Evolutionary conservation across 2,797 vertebrate species (phyloP).

Genomic region (Rhincodon typus): DNA sequence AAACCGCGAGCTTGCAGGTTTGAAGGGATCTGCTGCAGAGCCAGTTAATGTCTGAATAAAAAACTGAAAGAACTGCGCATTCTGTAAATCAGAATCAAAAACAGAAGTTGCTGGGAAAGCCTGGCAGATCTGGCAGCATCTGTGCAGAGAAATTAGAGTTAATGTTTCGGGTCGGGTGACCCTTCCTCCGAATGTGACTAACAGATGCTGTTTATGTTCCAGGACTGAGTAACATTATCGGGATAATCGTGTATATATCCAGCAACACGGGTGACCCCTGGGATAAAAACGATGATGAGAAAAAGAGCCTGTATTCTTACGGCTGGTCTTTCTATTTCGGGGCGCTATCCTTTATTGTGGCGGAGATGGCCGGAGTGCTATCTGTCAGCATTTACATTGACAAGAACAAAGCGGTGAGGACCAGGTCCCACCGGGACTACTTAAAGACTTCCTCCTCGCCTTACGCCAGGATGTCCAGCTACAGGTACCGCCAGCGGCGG

Average conservation of each 20-base stretch:
- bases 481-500: conserved; percentile 71
- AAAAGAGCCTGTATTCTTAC: conserved; percentile 88
- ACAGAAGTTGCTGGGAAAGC: too few species aligned
- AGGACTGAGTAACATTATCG: conserved; percentile 97
- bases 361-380: conserved; percentile 85
- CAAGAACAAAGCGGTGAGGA: conserved; percentile 84
- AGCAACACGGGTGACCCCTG: conserved; percentile 90
- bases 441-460: conserved; percentile 77
- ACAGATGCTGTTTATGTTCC: conserved; percentile 14
- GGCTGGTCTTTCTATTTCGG: conserved; percentile 98
- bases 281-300: conserved; percentile 89
- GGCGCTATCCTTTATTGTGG: conserved; percentile 90
- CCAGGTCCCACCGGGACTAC: conserved; percentile 71
- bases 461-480: conserved; percentile 87
- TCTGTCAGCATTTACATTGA: conserved; percentile 95
- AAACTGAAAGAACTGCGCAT: too few species aligned
- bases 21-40: too few species aligned
- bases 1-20: neutral
- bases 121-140: too few species aligned
- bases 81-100: too few species aligned
- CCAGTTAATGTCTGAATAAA: too few species aligned
- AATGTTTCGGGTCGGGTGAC: too few species aligned
- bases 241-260: conserved; percentile 97
- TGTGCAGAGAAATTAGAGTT: too few species aligned
- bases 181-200: neutral